A percentile compares a stretch with the other conserved stretches of the same genome.
Evolutionary conservation across 2,797 vertebrate genomes (phyloP).

Genomic region (Oryzias dopingdopingensis): DNA sequence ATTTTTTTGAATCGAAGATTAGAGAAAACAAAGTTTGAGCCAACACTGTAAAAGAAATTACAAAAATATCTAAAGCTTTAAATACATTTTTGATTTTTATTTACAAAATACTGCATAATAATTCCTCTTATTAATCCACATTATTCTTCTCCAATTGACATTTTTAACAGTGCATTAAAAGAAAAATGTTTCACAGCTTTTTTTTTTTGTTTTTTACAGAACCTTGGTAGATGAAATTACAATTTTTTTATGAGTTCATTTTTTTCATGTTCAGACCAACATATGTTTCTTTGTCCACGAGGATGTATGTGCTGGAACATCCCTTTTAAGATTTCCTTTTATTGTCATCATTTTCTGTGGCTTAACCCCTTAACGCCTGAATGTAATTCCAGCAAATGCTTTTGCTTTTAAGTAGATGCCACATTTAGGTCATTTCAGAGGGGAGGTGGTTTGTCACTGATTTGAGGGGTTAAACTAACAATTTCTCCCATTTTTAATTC

Average conservation of each 20-base stretch:
- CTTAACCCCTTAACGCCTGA: too few species aligned
- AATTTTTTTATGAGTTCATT: too few species aligned
- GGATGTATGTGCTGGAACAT: not conserved
- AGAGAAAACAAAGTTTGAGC: not conserved
- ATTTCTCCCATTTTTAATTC: too few species aligned
- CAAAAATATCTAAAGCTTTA: conserved; percentile 21
- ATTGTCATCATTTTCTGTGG: too few species aligned
- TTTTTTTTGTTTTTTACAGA: conserved; percentile 7
- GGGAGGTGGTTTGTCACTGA: too few species aligned
- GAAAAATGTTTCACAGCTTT: conserved; percentile 57
- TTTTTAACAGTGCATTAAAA: conserved; percentile 21
- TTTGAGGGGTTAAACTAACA: too few species aligned
- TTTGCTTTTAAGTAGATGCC: too few species aligned
- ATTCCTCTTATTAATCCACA: conserved; percentile 5
- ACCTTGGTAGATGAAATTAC: too few species aligned
- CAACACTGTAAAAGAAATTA: not conserved
- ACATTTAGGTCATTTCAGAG: too few species aligned
- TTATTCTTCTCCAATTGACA: conserved; percentile 1
- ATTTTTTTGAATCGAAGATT: too few species aligned
- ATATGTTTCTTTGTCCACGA: conserved; percentile 11
- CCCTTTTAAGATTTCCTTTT: too few species aligned
- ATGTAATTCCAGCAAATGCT: too few species aligned
- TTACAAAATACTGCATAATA: conserved; percentile 13
- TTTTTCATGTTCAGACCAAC: conserved; percentile 1
- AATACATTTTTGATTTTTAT: conserved; percentile 42